Base-by-base conservation (phyloP, 2,888 invertebrate genomes). In the Pachydiplax longipennis region DNA sequence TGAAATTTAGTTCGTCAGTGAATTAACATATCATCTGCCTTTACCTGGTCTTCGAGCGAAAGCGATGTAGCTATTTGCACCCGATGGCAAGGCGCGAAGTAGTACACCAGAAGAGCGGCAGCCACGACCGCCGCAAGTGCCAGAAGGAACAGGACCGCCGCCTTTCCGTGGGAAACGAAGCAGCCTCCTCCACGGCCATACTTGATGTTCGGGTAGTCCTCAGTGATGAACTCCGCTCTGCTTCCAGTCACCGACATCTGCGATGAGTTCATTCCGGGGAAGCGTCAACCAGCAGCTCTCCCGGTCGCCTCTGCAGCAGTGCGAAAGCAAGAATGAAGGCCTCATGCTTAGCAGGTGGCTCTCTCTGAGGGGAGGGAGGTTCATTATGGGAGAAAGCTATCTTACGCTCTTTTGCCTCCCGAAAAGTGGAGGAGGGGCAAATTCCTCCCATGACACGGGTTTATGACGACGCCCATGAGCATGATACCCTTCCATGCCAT, bases 141-240 rank as follows among this genome's bases (percentile, higher is more conserved):
- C 65, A 87, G 22, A 18, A 87, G 15, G 37, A 87, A 37, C 15
- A 92, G 92, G 82, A 93, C 92, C 22, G 93, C 92, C n/a, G 95
- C 95, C 92, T 95, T 96, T 91, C 95, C 95, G 80, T 96, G 95
- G 8, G 95, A 94, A 37, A 96, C 94, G 92, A 96, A 96, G 92
- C 96, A 94, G 65, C 96, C 96, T 18, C 96, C 96, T 91, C 94
- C 95, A 92, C 96, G 94, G 91, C 95, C 95, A 93, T 95, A 96
- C 87, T 95, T 95, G 81, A 96, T 95, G 87, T 65, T 87, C 37
- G 87, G 87, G 61, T 87, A 87, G 91, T 95, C 95, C 92, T 95
- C 95, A 0, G 95, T 95, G 92, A 95, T 93, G 93, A 96, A 96
- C 93, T 96, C 96, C 92, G 95, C 95, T 91, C 96, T 94, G 92